Evolutionary conservation across 2,888 invertebrate species (phyloP).

Genomic region (Himalopsyche anomala): DNA sequence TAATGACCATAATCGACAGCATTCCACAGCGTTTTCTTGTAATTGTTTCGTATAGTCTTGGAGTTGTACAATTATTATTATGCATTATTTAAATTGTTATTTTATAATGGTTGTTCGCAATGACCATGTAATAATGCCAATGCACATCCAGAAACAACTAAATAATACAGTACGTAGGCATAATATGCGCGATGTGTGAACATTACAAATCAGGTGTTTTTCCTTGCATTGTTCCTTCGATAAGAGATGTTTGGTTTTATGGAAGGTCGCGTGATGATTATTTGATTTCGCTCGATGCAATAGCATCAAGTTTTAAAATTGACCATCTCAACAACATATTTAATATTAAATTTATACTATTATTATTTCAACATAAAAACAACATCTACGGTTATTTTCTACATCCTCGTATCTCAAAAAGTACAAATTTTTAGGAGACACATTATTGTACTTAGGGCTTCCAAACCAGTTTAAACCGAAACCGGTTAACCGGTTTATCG

Average conservation of each 20-base stretch:
- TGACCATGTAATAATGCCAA: neutral
- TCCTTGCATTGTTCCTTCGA: slow-evolving; percentile 20
- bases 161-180: neutral
- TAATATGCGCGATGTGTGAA: slow-evolving; percentile 1
- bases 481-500: too few relatives aligned
- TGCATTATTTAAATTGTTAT: slow-evolving; percentile 3
- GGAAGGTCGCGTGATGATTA: slow-evolving; percentile 20
- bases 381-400: too few relatives aligned
- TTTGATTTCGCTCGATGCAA: slow-evolving; percentile 2
- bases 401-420: too few relatives aligned
- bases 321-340: neutral
- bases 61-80: neutral
- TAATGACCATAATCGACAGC: too few relatives aligned
- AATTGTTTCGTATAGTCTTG: too few relatives aligned
- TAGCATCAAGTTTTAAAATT: neutral
- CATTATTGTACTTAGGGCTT: too few relatives aligned
- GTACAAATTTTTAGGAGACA: too few relatives aligned
- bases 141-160: slow-evolving; percentile 2
- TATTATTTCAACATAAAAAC: too few relatives aligned
- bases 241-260: slow-evolving; percentile 15
- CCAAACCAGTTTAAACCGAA: too few relatives aligned
- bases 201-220: slow-evolving; percentile 30
- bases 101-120: neutral
- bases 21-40: too few relatives aligned
- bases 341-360: too few relatives aligned